Base-by-base conservation (phyloP, 2,888 invertebrate species). In the Eupithecia dodoneata region DNA sequence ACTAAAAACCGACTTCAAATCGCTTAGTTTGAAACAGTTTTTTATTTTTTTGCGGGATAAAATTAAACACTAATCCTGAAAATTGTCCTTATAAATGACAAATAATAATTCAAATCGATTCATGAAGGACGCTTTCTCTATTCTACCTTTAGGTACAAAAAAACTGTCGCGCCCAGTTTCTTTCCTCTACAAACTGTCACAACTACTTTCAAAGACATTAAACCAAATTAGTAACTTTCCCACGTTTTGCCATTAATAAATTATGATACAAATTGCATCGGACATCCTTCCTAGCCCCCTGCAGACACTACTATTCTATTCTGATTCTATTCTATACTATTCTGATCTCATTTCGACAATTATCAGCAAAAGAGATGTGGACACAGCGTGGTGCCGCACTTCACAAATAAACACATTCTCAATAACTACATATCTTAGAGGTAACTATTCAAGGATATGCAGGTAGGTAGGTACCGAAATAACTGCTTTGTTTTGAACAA, bases 191-290 rank as follows among this genome's bases (percentile, higher is more conserved):
- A 63, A 63, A 63, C 10, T 12, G 30, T 30, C 30, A 30, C 63
- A 63, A n/a, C 30, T 30, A 63, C 12, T 63, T 63, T 63, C 30
- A 63, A 70, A n/a, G 10, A 47, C 0, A 18, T 69, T 18, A 18
- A 70, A 67, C 71, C 85, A 90, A 90, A 91, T 89, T 88, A 88
- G 85, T 75, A 55, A 80, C 9, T 80, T 93, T 93, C 93, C 89
- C 93, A 93, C 92, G 92, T 83, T 83, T 87, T 86, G 85, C 86
- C 81, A 85, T 82, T 85, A 85, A 85, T 80, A 82, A 83, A 80
- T 83, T 76, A 77, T 80, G 75, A 67, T 77, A 78, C 47, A 76
- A 77, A 74, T 77, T 81, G 71, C 82, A 86, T 89, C 90, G 92
- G 91, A 91, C 88, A 86, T 87, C 86, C 78, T 18, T 59, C 59